Evolutionary conservation across 2,113 vertebrate genomes (phyloP), one percentile per base, ranked within the genome.

Genomic region (Andinoacara biseriatus): DNA sequence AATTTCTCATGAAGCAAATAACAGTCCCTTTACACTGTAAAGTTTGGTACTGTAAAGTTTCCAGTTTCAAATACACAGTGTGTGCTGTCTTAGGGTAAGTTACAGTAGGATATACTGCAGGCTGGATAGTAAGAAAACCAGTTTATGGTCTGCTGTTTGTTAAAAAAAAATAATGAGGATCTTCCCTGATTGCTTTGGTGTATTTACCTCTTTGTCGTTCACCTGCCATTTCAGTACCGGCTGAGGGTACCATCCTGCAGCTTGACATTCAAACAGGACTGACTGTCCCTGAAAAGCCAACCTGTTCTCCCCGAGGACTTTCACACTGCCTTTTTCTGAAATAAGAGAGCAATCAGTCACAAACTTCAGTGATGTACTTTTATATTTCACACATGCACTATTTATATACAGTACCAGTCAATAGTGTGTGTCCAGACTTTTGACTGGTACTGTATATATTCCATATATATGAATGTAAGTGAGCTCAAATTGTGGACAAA

Each of bases 261-360:
- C 97, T 83, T 80, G 90, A 46, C 97, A 98, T 90, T 95, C 89
- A 91, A 97, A 95, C 65, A 90, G 87, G 85, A 95, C 56, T 26
- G 90, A 88, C 24, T 94, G 57, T 3, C 95, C 96, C 80, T 94
- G 91, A 72, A 76, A 87, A 80, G 94, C 95, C 57, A 94, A 85
- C 46, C 90, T 85, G 65, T 93, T 89, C 9, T 59, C 93, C 79
- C 91, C 92, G 69, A 87, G 88, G 78, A 97, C 93, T 88, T 40
- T 29, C 94, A 98, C 93, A 10, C 76, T 89, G 88, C 97, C 97
- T 87, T 95, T 93, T 84, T 97, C 97, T 99, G 91, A 59, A 94
- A 87, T 15, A 17, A 79, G 2, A 85, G 35, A 74, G 72, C 3
- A 80, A 58, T 7, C 18, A 26, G 40, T 78, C 5, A 85, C 29